These are phyloP conservation scores for Hirtodrosophila alboralis DNA, from an alignment of 2,888 invertebrate species.

Conservation along the genomic window DNA sequence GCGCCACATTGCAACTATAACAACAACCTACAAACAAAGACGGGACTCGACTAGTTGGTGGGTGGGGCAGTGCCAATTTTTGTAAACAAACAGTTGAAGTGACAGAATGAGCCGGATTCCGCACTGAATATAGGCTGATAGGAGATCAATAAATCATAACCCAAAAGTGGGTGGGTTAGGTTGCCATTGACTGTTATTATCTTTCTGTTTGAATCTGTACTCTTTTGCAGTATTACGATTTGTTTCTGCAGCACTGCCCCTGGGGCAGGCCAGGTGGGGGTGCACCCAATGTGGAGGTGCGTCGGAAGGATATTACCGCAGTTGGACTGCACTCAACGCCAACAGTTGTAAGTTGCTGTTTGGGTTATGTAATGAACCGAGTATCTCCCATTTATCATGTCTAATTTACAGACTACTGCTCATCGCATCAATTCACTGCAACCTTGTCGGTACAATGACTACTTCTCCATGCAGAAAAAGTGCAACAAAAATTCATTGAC, in stretches of 20 bases:
- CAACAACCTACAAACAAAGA: slow-evolving; percentile 81
- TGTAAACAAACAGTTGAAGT: slow-evolving; percentile 32
- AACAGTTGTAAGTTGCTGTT: slow-evolving; percentile 83
- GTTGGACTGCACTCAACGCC: slow-evolving; percentile 88
- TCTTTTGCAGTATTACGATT: slow-evolving; percentile 86
- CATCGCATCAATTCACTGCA: slow-evolving; percentile 80
- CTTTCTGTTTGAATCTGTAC: too few relatives aligned
- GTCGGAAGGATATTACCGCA: slow-evolving; percentile 88
- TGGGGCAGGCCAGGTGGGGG: slow-evolving; percentile 92
- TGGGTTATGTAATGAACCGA: slow-evolving; percentile 7
- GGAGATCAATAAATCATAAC: slow-evolving; percentile 57
- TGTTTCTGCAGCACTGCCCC: slow-evolving; percentile 90
- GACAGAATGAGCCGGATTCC: slow-evolving; percentile 29
- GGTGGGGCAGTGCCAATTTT: slow-evolving; percentile 40
- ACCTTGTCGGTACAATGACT: slow-evolving; percentile 82
- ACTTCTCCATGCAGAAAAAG: slow-evolving; percentile 80
- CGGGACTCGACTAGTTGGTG: not conserved
- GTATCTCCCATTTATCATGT: not conserved
- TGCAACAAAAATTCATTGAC: slow-evolving; percentile 74
- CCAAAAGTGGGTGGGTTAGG: slow-evolving; percentile 13
- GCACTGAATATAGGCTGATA: slow-evolving; percentile 49
- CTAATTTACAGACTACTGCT: slow-evolving; percentile 56
- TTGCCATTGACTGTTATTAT: slow-evolving; percentile 2
- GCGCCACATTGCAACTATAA: slow-evolving; percentile 78
- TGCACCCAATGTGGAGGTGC: slow-evolving; percentile 88